Base-by-base conservation (phyloP, 2,888 invertebrate species). In the Ectemnius lituratus region DNA sequence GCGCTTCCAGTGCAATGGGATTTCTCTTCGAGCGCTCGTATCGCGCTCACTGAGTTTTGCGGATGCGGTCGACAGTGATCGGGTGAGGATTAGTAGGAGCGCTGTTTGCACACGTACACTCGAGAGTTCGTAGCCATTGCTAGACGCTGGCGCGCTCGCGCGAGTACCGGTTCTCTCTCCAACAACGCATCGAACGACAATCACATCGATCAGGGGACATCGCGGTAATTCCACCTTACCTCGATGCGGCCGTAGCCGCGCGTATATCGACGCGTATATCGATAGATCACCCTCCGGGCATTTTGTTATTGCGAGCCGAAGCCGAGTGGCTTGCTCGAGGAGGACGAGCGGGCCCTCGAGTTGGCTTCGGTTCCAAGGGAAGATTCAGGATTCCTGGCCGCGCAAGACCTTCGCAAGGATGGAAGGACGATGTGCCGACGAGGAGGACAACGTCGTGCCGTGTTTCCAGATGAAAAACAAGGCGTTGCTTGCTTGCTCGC, bases 181-280 rank as follows among this genome's bases (percentile, higher is more conserved):
- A 87, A 86, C 86, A 86, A 86, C 88, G 84, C 88, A 37, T 37
- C 88, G 86, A 88, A 89, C 87, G 89, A 90, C 89, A 87, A 87
- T 88, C 90, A 85, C 89, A 90, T 90, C 89, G 87, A 90, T 90
- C 89, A 88, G 85, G 86, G 82, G 86, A 88, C 88, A 88, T 88
- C 87, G 85, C 84, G 88, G 88, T 89, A 90, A 89, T 89, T 89
- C 88, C 84, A 86, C 82, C 84, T 86, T 84, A 80, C 79, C 78
- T 79, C 74, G 73, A 73, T 62, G 73, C 73, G 79, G 74, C 73
- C 66, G 63, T 70, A 67, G 80, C 67, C 70, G 73, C 79, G 80
- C 49, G 37, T 69, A 73, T 82, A 87, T 88, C 87, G 88, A 88
- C 79, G 80, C 49, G 37, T 69, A 73, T 82, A 87, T 88, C 87